phyloP scores from a whole-genome alignment of 2,888 invertebrate species.

The Zele albiditarsus region DNA sequence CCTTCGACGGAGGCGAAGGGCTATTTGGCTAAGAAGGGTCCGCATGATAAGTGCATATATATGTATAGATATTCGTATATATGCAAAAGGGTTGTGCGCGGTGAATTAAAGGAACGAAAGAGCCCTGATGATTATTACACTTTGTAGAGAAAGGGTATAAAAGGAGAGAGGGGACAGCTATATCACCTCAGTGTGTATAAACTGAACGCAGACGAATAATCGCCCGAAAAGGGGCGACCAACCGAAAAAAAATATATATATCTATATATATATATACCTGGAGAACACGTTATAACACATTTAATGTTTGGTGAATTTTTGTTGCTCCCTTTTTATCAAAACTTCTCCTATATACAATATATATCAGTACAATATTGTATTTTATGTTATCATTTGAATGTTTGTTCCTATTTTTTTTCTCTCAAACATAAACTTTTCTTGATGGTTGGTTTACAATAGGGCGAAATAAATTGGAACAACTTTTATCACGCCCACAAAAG shows the following conservation, averaged over 20 bases:
- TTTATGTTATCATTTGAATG: slow-evolving; percentile 9
- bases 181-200: slow-evolving; percentile 33
- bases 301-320: slow-evolving; percentile 18
- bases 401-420: neutral
- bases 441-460: slow-evolving; percentile 13
- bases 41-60: neutral
- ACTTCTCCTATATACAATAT: neutral
- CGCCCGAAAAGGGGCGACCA: slow-evolving; percentile 42
- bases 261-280: neutral
- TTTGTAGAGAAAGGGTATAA: slow-evolving; percentile 41
- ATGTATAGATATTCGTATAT: neutral
- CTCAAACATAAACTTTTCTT: slow-evolving; percentile 1
- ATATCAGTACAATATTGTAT: neutral
- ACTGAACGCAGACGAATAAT: slow-evolving; percentile 39
- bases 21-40: slow-evolving; percentile 66
- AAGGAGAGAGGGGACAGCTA: neutral
- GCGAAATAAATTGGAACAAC: slow-evolving; percentile 32
- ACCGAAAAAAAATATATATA: neutral
- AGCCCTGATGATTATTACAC: slow-evolving; percentile 58
- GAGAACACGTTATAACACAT: slow-evolving; percentile 10
- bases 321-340: neutral
- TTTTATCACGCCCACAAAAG: slow-evolving; percentile 28
- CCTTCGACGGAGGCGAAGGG: slow-evolving; percentile 47
- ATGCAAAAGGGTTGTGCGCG: slow-evolving; percentile 64
- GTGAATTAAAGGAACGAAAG: slow-evolving; percentile 65